Base-by-base conservation (phyloP, 1,140 invertebrate species). In the Neocloeon triangulifer region DNA sequence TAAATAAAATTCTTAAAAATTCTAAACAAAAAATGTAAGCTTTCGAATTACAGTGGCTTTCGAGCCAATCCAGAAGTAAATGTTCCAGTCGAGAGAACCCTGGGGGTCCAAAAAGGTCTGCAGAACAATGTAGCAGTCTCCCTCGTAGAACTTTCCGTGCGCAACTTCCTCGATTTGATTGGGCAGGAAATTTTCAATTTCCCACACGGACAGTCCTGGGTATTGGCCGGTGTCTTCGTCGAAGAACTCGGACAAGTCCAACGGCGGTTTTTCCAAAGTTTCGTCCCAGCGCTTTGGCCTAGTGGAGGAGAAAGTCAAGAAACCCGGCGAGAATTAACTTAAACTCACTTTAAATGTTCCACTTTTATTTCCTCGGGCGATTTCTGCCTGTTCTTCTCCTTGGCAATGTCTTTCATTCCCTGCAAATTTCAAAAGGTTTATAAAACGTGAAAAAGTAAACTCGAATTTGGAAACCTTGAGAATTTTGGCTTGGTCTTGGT, bases 191-290 rank as follows among this genome's bases (percentile, higher is more conserved):
- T 99, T 98, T 55, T 98, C 92, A 37, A 98, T 98, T 61, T 96
- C 91, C 88, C 91, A 97, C 36, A 91, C 73, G 2, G 75, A 74
- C 13, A 95, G 44, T 14, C 84, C 85, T 1, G 75, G 73, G 25
- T 76, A 64, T 47, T 92, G 84, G 4, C 92, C 92, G 2, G 91
- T 85, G 49, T 95, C 88, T 42, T 92, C 82, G 44, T 99, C 92
- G 53, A 97, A 99, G 53, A 98, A 88, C 51, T 98, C 91, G 1
- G 88, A 95, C 56, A 98, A 98, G 58, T 99, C 88, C n/a, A 98
- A 49, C 14, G 84, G 76, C 0, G 91, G 92, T 48, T 94, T 91
- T 49, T 92, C 85, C 31, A 97, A 52, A 19, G 75, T 70, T 59
- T 96, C 91, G 48, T 89, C 84, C 85, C 85, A 91, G 32, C 78